Base-by-base conservation (phyloP, 2,888 invertebrate species). In the Xylocampa areola region DNA sequence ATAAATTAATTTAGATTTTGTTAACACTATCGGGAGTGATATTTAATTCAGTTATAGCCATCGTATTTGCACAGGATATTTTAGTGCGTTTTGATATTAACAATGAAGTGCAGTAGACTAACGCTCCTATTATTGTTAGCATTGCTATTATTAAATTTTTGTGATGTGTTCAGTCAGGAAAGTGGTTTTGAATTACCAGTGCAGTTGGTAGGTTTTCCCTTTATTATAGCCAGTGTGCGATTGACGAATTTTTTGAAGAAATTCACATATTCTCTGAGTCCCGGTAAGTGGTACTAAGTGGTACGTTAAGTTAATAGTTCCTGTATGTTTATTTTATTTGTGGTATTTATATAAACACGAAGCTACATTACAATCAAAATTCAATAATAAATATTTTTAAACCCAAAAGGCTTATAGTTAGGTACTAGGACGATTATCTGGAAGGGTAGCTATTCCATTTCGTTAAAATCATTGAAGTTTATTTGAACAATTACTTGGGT, bases 221-320 rank as follows among this genome's bases (percentile, higher is more conserved):
- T 97, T 62, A 97, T 97, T 76, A 96, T 97, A 50, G 89, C 97
- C 41, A 97, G 97, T 8, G 97, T 97, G 41, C 94, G 96, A 76
- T 84, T 97, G 53, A 96, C 97, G 0, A 97, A 97, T 90, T 97
- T 97, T 80, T 95, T 97, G 48, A 97, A 97, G 90, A 97, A 97
- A 87, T 90, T 97, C 73, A 96, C 96, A 3, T 97, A 97, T 86
- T 97, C 97, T 4, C 87, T 97, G 45, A 97, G 95, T 91, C 97
- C 97, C 91, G 96, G 97, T 97, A 93, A 95, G 95, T 79, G 37
- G 23, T 25, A 23, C 27, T 27, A 1, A 1, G 25, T 17, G n/a
- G 0, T 62, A 39, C 7, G 3, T 27, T 29, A 23, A 19, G 0
- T 2, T 8, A 2, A n/a, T n/a, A 10, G 1, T 7, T 13, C 6